phyloP scores from a whole-genome alignment of 2,888 invertebrate genomes.

The Cephus nigrinus region DNA sequence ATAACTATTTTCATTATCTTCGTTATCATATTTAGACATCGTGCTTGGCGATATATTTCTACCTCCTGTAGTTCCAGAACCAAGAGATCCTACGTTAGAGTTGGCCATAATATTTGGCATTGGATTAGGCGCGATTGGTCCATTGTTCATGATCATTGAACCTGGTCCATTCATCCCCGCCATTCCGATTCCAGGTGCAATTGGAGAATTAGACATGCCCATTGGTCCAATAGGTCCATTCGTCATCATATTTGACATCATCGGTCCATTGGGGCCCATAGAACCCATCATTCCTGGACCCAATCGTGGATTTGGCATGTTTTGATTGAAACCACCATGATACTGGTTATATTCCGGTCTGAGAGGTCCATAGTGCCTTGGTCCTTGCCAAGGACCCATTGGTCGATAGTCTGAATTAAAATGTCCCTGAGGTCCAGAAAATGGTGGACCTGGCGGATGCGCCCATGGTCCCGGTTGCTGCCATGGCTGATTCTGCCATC shows the following conservation, averaged over 20 bases:
- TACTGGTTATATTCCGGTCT: slow-evolving; percentile 52
- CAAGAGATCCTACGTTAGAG: slow-evolving; percentile 29
- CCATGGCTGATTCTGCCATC: slow-evolving; percentile 59
- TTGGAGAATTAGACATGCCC: slow-evolving; percentile 35
- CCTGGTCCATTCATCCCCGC: slow-evolving; percentile 45
- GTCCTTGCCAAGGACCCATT: slow-evolving; percentile 61
- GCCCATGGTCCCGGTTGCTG: slow-evolving; percentile 55
- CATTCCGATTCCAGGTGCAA: slow-evolving; percentile 30
- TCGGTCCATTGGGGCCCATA: slow-evolving; percentile 41
- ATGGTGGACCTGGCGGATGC: slow-evolving; percentile 57
- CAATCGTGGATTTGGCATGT: slow-evolving; percentile 48
- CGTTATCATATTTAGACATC: slow-evolving; percentile 41
- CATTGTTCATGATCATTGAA: slow-evolving; percentile 24
- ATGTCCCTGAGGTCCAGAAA: slow-evolving; percentile 41
- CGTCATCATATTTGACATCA: slow-evolving; percentile 44
- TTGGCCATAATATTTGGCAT: slow-evolving; percentile 7
- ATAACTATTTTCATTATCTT: slow-evolving; percentile 40
- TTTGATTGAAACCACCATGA: slow-evolving; percentile 44
- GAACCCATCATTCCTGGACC: slow-evolving; percentile 51
- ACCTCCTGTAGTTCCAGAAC: slow-evolving; percentile 16
- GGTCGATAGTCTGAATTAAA: slow-evolving; percentile 55
- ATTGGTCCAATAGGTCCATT: slow-evolving; percentile 51
- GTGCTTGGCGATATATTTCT: slow-evolving; percentile 45
- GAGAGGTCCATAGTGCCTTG: slow-evolving; percentile 58
- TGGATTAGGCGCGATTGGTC: slow-evolving; percentile 28